Evolutionary conservation across 2,888 invertebrate species (phyloP).

Genomic region (Anoplius nigerrimus): DNA sequence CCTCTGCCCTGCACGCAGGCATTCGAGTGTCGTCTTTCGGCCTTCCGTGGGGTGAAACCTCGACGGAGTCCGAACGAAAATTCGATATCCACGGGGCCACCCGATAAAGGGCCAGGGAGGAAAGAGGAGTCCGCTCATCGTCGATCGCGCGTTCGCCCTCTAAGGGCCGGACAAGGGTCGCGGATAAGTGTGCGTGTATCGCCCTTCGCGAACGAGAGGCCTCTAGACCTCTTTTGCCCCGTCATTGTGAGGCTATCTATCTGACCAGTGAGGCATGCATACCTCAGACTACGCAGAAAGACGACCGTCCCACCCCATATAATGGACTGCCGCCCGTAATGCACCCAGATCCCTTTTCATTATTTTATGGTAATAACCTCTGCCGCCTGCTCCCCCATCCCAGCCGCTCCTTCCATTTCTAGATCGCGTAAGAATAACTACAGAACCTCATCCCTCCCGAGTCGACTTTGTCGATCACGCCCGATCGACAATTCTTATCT

Average conservation of each 20-base stretch:
- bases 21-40: too few species aligned
- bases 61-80: too few species aligned
- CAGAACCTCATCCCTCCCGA: constrained; percentile 21
- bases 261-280: constrained; percentile 58
- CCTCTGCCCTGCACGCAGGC: too few species aligned
- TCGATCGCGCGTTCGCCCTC: too few species aligned
- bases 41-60: too few species aligned
- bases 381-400: constrained; percentile 23
- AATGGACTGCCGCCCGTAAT: constrained; percentile 55
- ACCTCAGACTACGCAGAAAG: constrained; percentile 48
- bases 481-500: background rate
- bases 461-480: constrained; percentile 12
- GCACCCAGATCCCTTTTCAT: constrained; percentile 61
- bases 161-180: too few species aligned
- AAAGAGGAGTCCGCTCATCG: background rate
- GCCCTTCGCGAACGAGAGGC: constrained; percentile 31
- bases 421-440: constrained; percentile 39
- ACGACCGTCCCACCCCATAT: constrained; percentile 40
- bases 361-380: constrained; percentile 61
- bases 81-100: too few species aligned
- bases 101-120: background rate
- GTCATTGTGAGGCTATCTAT: constrained; percentile 60
- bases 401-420: constrained; percentile 31
- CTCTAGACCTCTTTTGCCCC: constrained; percentile 45
- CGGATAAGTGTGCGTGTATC: constrained; percentile 23